Base-by-base conservation (phyloP, 2,888 invertebrate genomes). In the Stomorhina lunata region DNA sequence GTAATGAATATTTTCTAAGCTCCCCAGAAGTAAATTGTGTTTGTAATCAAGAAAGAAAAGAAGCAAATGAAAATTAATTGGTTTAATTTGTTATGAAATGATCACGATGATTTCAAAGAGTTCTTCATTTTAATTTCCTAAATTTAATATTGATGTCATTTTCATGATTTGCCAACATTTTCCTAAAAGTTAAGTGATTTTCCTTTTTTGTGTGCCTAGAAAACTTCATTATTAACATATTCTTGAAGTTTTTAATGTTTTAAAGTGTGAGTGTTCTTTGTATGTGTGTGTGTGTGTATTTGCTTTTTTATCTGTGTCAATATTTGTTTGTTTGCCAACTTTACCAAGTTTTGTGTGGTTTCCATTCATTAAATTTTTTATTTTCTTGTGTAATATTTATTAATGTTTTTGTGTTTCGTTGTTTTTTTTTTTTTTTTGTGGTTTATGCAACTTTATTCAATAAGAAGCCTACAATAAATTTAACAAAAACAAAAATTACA, bases 31-130 rank as follows among this genome's bases (percentile, higher is more conserved):
- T n/a, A 61, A 2, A 43, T 48, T 48, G 9, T 43, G 5, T 12
- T 12, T 55, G 55, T 57, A 79, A 72, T 72, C n/a, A n/a, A n/a
- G n/a, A 57, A 65, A 59, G 37, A 57, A 43, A 27, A 48, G 34
- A 59, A 37, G 61, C 27, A 34, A 79, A 72, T 66, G 17, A 50
- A 79, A 79, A 72, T 65, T 59, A 72, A 79, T 79, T 80, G 72
- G 25, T 72, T 59, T 10, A 73, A 73, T 80, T 73, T 73, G 66
- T 66, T 80, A 68, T 61, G 57, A 53, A 72, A 73, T 57, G 32
- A 17, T 66, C n/a, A 20, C 6, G 5, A 27, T 43, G 12, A 9
- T 76, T 5, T 48, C 32, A 17, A 15, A 27, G 15, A 25, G 22
- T 6, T 12, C 12, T 63, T 17, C 50, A 32, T 2, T 27, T 59